These are phyloP conservation scores for Rhodophaea formosa DNA, from an alignment of 2,888 invertebrate species.

Conservation along the genomic window DNA sequence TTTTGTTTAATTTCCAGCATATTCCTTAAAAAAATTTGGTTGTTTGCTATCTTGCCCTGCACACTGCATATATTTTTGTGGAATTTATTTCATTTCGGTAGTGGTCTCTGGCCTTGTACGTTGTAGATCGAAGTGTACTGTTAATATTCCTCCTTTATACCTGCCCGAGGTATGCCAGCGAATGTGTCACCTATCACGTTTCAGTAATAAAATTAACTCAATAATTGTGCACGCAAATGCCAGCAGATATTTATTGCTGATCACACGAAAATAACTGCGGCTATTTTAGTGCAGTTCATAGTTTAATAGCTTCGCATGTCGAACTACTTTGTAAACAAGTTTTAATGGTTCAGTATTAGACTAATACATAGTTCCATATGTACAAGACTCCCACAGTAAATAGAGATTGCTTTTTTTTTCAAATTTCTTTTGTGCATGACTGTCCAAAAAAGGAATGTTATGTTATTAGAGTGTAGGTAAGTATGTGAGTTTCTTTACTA, in stretches of 20 bases:
- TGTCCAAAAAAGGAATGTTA: too few species aligned
- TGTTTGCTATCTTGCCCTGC: too few species aligned
- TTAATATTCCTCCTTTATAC: background rate
- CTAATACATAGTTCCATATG: background rate
- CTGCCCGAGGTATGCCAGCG: background rate
- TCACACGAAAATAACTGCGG: slow-evolving; percentile 3
- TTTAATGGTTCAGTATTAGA: background rate
- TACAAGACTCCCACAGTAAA: too few species aligned
- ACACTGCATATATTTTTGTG: too few species aligned
- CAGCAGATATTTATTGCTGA: background rate
- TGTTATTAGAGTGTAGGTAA: too few species aligned
- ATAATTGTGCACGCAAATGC: slow-evolving; percentile 1
- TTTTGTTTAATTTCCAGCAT: too few species aligned
- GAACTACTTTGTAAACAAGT: background rate
- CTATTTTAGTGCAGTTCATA: background rate
- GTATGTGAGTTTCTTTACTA: too few species aligned
- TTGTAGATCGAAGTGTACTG: background rate
- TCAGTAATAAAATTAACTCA: background rate
- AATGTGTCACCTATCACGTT: background rate
- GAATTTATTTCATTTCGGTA: too few species aligned
- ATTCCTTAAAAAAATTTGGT: too few species aligned
- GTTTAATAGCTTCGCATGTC: background rate
- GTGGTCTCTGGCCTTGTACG: background rate
- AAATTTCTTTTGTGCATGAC: too few species aligned
- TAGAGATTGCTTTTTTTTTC: too few species aligned